Conservation (phyloP, 1,140 invertebrate genomes). For the Pentalonia nigronervosa region DNA sequence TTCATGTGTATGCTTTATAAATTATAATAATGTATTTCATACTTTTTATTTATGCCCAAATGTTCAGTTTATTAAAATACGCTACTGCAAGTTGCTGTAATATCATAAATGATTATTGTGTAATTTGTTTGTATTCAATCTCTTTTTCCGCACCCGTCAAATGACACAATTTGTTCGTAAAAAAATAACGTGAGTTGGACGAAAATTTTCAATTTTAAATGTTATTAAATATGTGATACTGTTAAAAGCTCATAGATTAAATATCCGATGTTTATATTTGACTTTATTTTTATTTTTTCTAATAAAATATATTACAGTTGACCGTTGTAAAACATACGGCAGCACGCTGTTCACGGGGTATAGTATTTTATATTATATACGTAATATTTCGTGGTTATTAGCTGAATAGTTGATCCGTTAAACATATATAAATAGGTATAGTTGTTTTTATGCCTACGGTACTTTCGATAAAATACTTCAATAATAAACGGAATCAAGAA, state of each 20-base stretch:
- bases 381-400: not conserved
- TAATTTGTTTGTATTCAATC: not conserved
- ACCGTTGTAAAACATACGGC: not conserved
- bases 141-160: not conserved
- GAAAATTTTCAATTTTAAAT: not conserved
- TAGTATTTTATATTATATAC: not conserved
- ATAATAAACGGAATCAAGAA: not conserved
- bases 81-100: not conserved
- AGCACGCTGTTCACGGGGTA: not conserved
- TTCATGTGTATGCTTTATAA: not conserved
- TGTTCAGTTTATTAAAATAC: not conserved
- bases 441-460: not conserved
- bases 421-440: not conserved
- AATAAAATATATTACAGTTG: not conserved
- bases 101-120: not conserved
- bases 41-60: not conserved
- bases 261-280: not conserved
- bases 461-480: not conserved
- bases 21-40: not conserved
- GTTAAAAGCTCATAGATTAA: not conserved
- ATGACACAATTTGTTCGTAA: not conserved
- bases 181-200: not conserved
- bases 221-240: not conserved
- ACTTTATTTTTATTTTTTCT: not conserved
- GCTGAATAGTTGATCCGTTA: not conserved